Evolutionary conservation across 2,888 invertebrate species (phyloP), one percentile per base, ranked within the genome.

Genomic region (Lepas anatifera): DNA sequence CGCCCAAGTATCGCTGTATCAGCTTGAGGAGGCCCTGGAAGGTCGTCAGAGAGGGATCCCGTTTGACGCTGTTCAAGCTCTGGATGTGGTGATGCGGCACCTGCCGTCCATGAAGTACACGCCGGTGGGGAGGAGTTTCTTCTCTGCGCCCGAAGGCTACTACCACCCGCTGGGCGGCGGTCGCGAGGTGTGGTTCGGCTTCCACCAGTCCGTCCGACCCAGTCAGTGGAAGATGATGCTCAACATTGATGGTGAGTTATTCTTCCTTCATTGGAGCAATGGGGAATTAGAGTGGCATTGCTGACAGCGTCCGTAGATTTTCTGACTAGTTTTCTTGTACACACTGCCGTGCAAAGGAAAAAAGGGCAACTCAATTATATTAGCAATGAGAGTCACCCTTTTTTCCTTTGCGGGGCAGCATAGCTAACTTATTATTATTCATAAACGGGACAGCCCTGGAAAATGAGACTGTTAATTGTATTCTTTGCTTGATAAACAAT

Each of bases 171-270:
- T 99, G 71, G 87, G 87, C 73, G 97, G 98, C 74, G 98, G 98
- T 39, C 84, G 98, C 75, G 98, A 98, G 81, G 99, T 99, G 1
- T 99, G 99, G 99, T 99, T 99, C 83, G 99, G 99, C 81, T 99
- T 99, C 81, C 99, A 99, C 85, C 99, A 99, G 82, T 95, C 95
- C 73, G 98, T 99, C 27, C 86, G 98, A 77, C 99, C 99, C 16
- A 97, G 97, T 73, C 98, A 98, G 79, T 99, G 99, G 99, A 99
- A 99, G 85, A 99, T 99, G 99, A 99, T 99, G 97, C 86, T 99
- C 72, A 99, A 99, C 81, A 99, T 99, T 82, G 99, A 99, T 83
- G 97, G 95, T 95, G 82, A 79, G 81, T 76, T n/a, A 11, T 35
- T 35, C n/a, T n/a, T n/a, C n/a, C n/a, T n/a, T n/a, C n/a, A n/a